These are phyloP conservation scores for Beris chalybata DNA, from an alignment of 2,888 invertebrate species.

Conservation along the genomic window DNA sequence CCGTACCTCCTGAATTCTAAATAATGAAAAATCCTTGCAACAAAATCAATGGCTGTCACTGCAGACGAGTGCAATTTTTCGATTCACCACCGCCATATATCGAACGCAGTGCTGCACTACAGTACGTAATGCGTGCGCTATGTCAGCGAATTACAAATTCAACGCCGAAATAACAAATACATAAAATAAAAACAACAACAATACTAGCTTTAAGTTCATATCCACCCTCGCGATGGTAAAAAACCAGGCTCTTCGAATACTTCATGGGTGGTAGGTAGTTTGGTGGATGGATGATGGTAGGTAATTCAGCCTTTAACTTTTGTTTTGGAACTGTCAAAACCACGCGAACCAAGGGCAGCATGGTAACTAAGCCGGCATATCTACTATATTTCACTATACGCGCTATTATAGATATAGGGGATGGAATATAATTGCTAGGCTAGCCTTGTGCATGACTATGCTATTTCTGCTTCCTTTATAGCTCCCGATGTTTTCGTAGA, in stretches of 20 bases:
- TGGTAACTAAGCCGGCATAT: slow-evolving; percentile 13
- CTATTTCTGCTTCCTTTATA: slow-evolving; percentile 22
- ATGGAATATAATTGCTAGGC: slow-evolving; percentile 22
- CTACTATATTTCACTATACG: slow-evolving; percentile 3
- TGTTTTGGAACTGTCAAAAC: slow-evolving; percentile 56
- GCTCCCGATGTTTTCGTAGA: neutral
- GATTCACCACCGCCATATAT: slow-evolving; percentile 18
- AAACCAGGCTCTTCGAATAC: slow-evolving; percentile 5
- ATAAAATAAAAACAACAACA: no score
- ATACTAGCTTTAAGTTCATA: no score
- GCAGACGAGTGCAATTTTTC: slow-evolving; percentile 22
- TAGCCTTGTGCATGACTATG: slow-evolving; percentile 23
- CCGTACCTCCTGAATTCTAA: no score
- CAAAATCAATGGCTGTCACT: slow-evolving; percentile 13
- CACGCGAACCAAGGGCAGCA: slow-evolving; percentile 36
- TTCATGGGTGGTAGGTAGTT: slow-evolving; percentile 4
- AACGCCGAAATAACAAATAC: no score
- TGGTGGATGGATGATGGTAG: slow-evolving; percentile 11
- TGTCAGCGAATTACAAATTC: no score
- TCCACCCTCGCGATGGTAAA: neutral
- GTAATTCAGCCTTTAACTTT: slow-evolving; percentile 43
- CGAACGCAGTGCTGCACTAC: no score
- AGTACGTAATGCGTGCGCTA: no score
- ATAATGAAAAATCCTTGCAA: slow-evolving; percentile 12
- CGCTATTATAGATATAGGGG: neutral